phyloP scores from a whole-genome alignment of 2,113 vertebrate genomes.

The Pollimyrus isidori region DNA sequence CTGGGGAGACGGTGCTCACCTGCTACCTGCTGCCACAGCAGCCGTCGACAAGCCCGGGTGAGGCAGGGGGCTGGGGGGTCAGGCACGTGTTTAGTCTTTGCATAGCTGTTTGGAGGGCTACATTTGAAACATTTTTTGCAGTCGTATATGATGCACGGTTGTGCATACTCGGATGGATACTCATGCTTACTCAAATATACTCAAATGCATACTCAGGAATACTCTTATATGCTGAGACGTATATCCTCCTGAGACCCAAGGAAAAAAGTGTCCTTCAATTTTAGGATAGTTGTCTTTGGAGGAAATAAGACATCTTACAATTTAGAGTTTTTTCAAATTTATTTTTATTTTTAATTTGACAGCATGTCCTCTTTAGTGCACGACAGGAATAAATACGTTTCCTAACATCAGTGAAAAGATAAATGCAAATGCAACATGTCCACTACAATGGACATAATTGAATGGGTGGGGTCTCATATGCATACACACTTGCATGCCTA shows the following conservation, averaged over 20 bases:
- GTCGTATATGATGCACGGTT: neutral
- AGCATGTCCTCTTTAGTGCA: no score
- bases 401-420: no score
- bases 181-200: neutral
- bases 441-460: no score
- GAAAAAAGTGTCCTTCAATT: no score
- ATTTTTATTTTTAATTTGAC: no score
- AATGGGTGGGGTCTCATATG: no score
- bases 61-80: conserved; percentile 23
- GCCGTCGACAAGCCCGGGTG: conserved; percentile 80
- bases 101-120: neutral
- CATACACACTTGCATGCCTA: neutral
- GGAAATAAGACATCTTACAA: no score
- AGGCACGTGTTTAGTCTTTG: neutral
- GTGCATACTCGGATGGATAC: neutral
- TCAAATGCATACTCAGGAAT: neutral
- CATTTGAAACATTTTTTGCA: neutral
- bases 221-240: neutral
- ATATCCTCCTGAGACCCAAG: neutral
- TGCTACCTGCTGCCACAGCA: conserved; percentile 95
- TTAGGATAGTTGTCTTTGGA: no score
- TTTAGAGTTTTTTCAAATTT: no score
- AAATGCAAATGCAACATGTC: no score
- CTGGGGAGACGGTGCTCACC: conserved; percentile 89
- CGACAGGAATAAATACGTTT: no score